Base-by-base conservation (phyloP, 2,888 invertebrate genomes). In the Eupithecia subumbrata region DNA sequence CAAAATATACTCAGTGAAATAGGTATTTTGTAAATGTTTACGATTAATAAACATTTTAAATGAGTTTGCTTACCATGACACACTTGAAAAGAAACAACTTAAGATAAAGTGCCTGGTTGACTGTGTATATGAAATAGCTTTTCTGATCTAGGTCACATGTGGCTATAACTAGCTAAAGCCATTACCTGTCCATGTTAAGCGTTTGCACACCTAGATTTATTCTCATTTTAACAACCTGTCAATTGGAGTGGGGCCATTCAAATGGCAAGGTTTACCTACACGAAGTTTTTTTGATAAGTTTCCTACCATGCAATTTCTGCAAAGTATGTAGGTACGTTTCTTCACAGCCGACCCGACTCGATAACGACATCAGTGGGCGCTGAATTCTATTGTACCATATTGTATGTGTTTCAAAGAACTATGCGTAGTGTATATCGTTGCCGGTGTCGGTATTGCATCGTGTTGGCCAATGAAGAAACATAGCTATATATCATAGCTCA, bases 51-150 rank as follows among this genome's bases (percentile, higher is more conserved):
- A 78, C 74, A 75, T 84, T 82, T 82, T 84, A 86, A 87, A 86
- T 81, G 60, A 87, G 82, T 91, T 87, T 84, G 88, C 82, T 92
- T 85, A 90, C 92, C 92, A 79, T 94, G 93, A 94, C 93, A 93
- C 89, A 92, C 73, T 77, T 80, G 88, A 89, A 91, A 89, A 86
- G 76, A 87, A 90, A 92, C 91, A 77, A 84, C 91, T 91, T 89
- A 85, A 84, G 82, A 85, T 86, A 87, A 86, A 82, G 83, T 82
- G 81, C 80, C 83, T 81, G 84, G 84, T 80, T 79, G 77, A 76
- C 79, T 68, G 60, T 82, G 78, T 83, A 78, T 83, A 80, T 84
- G 80, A 81, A 82, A 81, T 83, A 81, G 73, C 80, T 76, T 76
- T 80, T 72, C 66, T 80, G 82, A 89, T 84, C 84, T 91, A 81